Evolutionary conservation across 2,797 vertebrate species (phyloP), one percentile per base, ranked within the genome.

Genomic region (Rhabdomys pumilio): DNA sequence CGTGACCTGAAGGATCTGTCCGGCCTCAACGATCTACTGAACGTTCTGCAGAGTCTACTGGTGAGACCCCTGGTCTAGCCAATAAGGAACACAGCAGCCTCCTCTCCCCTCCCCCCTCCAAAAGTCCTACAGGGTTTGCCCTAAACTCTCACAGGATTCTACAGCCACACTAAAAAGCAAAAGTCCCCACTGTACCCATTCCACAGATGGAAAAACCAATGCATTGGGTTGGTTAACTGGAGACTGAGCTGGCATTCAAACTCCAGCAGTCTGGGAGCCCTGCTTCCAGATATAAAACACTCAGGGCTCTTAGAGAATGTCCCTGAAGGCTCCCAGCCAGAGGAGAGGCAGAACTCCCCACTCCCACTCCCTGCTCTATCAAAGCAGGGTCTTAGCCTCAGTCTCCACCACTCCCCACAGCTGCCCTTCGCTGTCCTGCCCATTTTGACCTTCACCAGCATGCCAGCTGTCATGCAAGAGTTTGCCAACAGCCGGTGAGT

Each of bases 41-140:
- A 99, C 0, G 99, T 98, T 57, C 98, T 99, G 53, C 99, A 99
- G 97, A 99, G 99, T 90, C 97, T 99, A 61, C 97, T 99, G 99
- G 99, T 99, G 97, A 98, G 98, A 63, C 26, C 22, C 0, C 9
- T 6, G 50, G 47, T 57, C 76, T 26, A 72, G 65, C 31, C 17
- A 53, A 10, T 1, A 2, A n/a, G 73, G 73, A n/a, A 4, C 89
- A 55, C 22, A 53, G 76, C 10, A 90, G 12, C 34, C 15, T 1
- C 19, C 55, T 13, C 6, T 15, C 6, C 41, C 0, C 10, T 8
- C 24, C 24, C 5, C 24, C 50, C 34, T 4, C 47, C 29, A 20
- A 41, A 53, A 82, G 65, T 22, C 38, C 50, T 41, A 29, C 50
- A 9, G 53, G 44, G 14, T 50, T 53, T 44, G 13, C 31, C 67